phyloP scores from a whole-genome alignment of 1,140 invertebrate species.

The Sitobion miscanthi region DNA sequence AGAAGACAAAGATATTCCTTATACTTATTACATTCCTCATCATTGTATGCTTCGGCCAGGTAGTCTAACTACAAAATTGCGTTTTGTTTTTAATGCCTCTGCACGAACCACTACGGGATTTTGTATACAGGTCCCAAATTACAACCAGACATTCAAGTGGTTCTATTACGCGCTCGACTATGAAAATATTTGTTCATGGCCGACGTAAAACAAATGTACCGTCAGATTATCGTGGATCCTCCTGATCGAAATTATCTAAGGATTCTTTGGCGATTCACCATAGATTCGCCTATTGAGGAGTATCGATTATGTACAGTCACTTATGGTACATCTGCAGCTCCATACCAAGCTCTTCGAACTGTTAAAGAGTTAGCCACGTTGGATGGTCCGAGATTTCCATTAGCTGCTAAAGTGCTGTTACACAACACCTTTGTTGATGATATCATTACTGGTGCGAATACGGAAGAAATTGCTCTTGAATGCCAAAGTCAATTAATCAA shows the following conservation, averaged over 20 bases:
- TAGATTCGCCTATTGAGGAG: conserved; percentile 59
- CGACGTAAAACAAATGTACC: not conserved
- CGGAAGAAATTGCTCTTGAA: conserved; percentile 57
- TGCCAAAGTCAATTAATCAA: conserved; percentile 58
- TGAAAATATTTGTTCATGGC: conserved; percentile 54
- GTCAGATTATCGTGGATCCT: conserved; percentile 57
- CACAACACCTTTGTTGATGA: conserved; percentile 60
- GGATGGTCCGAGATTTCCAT: conserved; percentile 59
- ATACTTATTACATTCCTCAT: conserved; percentile 8
- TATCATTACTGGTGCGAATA: conserved; percentile 57
- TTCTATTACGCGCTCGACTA: conserved; percentile 62
- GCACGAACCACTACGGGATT: conserved; percentile 58
- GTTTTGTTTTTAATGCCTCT: conserved; percentile 58
- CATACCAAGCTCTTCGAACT: conserved; percentile 61
- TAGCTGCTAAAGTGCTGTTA: conserved; percentile 54
- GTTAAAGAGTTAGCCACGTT: conserved; percentile 62
- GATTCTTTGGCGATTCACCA: conserved; percentile 62
- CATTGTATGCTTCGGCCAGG: not conserved
- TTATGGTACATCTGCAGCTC: conserved; percentile 59
- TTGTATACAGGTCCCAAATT: conserved; percentile 61
- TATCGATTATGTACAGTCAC: conserved; percentile 59
- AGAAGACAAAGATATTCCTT: not conserved
- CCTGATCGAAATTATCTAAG: conserved; percentile 61
- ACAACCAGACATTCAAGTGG: conserved; percentile 62
- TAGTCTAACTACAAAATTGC: not conserved